phyloP scores from a whole-genome alignment of 1,140 invertebrate species.

The Pachyrhynchus sulphureomaculatus region DNA sequence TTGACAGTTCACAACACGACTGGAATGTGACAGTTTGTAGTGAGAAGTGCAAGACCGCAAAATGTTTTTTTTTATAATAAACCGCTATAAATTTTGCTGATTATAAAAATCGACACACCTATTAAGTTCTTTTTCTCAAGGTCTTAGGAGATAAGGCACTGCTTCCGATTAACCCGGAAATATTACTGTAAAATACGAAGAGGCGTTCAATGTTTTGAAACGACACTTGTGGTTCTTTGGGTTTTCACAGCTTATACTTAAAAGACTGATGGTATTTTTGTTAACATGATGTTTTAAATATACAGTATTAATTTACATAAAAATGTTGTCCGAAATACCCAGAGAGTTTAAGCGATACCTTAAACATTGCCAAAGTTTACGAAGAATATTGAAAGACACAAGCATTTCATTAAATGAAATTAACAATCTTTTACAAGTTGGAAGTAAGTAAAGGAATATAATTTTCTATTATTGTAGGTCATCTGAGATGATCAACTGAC shows the following conservation, averaged over 20 bases:
- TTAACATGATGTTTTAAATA: too few species aligned
- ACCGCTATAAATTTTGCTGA: background rate
- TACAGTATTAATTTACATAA: background rate
- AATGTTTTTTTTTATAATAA: background rate
- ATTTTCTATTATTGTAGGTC: background rate
- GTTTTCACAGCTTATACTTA: too few species aligned
- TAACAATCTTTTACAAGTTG: conserved; percentile 61
- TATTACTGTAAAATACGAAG: too few species aligned
- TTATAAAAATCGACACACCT: background rate
- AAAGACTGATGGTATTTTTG: too few species aligned
- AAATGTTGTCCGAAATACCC: conserved; percentile 37
- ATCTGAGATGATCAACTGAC: background rate
- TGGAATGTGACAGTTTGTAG: background rate
- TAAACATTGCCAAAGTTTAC: conserved; percentile 43
- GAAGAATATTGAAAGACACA: conserved; percentile 66
- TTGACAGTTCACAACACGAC: background rate
- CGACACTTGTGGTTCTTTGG: too few species aligned
- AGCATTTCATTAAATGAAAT: conserved; percentile 65
- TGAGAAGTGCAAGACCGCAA: background rate
- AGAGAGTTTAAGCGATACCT: conserved; percentile 45
- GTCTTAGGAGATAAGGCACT: too few species aligned
- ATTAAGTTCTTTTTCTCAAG: background rate
- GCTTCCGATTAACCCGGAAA: too few species aligned
- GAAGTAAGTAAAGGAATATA: conserved; percentile 55
- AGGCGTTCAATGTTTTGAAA: too few species aligned